Evolutionary conservation across 2,113 vertebrate species (phyloP).

Genomic region (Panthera uncia): DNA sequence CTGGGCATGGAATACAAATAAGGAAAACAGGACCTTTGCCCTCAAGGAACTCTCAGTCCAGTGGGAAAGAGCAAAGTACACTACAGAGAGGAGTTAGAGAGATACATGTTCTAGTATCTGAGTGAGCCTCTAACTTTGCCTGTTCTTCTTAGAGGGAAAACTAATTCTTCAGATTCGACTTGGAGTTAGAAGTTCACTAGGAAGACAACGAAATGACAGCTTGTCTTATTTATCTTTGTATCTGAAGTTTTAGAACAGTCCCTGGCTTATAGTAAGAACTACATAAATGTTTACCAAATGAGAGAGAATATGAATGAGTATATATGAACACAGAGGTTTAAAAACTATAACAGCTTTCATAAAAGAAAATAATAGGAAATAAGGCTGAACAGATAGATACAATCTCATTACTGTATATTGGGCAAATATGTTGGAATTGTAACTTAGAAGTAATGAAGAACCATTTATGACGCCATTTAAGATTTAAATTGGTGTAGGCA

Average conservation of each 20-base stretch:
- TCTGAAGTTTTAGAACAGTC: not conserved
- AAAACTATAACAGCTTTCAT: not conserved
- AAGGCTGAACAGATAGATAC: not conserved
- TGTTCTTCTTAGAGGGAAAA: not conserved
- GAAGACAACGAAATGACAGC: not conserved
- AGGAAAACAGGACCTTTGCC: not conserved
- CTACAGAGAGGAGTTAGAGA: not conserved
- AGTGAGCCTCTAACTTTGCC: not conserved
- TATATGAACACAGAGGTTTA: not conserved
- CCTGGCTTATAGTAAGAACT: not conserved
- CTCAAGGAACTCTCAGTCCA: not conserved
- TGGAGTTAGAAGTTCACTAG: not conserved
- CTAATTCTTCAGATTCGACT: not conserved
- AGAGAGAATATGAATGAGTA: not conserved
- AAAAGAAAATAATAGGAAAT: not conserved
- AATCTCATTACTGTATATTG: not conserved
- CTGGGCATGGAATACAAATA: not conserved
- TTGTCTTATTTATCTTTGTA: not conserved
- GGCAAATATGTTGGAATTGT: not conserved
- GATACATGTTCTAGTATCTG: not conserved
- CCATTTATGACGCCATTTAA: not conserved
- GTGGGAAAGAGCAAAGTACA: not conserved
- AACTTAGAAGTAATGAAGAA: slow-evolving; percentile 4
- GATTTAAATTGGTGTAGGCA: not conserved
- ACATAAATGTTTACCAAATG: not conserved